These are phyloP conservation scores for Hymenochirus boettgeri DNA, from an alignment of 2,113 vertebrate genomes.

Conservation along the genomic window DNA sequence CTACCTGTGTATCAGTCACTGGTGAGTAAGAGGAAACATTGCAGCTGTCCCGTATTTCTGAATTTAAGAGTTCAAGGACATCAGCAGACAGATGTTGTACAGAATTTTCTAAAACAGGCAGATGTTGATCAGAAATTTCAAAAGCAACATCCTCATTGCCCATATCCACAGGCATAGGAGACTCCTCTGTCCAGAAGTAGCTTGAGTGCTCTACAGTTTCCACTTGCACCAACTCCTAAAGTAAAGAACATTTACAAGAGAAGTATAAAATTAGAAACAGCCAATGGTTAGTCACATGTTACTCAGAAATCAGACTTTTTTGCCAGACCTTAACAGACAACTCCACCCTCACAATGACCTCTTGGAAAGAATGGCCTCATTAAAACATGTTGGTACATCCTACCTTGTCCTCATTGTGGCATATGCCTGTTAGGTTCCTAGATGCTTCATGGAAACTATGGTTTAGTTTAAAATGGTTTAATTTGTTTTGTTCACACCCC, in stretches of 20 bases:
- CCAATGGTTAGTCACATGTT: too few relatives aligned
- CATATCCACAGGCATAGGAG: constrained; percentile 64
- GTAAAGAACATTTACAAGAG: constrained; percentile 8
- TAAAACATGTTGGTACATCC: too few relatives aligned
- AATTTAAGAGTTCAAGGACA: constrained; percentile 71
- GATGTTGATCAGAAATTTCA: too few relatives aligned
- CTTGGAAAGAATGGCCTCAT: too few relatives aligned
- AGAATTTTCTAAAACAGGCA: constrained; percentile 43
- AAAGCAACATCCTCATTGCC: constrained; percentile 56
- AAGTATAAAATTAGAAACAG: background rate
- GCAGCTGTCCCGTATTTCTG: constrained; percentile 45
- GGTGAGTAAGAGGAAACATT: background rate
- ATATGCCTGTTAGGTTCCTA: too few relatives aligned
- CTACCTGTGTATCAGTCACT: constrained; percentile 17
- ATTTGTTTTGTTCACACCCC: too few relatives aligned
- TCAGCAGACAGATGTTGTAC: constrained; percentile 70
- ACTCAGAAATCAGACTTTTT: too few relatives aligned
- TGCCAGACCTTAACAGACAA: too few relatives aligned
- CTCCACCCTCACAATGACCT: too few relatives aligned
- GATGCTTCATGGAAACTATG: too few relatives aligned
- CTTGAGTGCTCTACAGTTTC: constrained; percentile 67
- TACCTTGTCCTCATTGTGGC: too few relatives aligned
- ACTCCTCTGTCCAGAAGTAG: constrained; percentile 61
- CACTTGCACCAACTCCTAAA: constrained; percentile 71
- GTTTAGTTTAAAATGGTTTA: too few relatives aligned